Base-by-base conservation (phyloP, 2,113 vertebrate genomes). In the Semnornis frantzii region DNA sequence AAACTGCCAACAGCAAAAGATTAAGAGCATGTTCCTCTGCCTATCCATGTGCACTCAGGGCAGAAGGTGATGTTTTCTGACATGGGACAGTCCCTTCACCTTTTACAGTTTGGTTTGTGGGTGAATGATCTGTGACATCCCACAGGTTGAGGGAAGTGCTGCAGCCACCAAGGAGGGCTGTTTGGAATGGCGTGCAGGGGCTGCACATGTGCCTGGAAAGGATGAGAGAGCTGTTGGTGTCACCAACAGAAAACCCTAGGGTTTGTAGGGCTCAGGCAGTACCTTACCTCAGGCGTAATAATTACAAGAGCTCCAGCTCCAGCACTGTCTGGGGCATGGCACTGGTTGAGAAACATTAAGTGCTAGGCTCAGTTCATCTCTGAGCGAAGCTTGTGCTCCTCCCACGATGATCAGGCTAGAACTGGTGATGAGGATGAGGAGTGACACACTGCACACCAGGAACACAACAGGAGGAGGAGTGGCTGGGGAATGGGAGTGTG, bases 91-190 rank as follows among this genome's bases (percentile, higher is more conserved):
- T 28, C 37, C 42, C 59, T 54, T 19, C 8, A 31, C 21, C 12
- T 48, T 54, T 57, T 54, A 20, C 9, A 5, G 15, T 58, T 46
- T 28, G 46, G 3, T 15, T 79, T 66, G 66, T 33, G 46, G 39
- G 65, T 0, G 0, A 16, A 3, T 30, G 10, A 27, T 28, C 18
- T 0, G 0, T 50, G 60, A 15, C 75, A 52, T 54, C 48, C 44
- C 33, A 4, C 8, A 31, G 37, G 64, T 24, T 31, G 58, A 52
- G 54, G 30, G 34, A 24, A 33, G 25, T 18, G 6, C 37, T 62
- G 52, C 50, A 62, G 6, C 17, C 60, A n/a, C 60, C 25, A 14
- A 15, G 62, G 28, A 66, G 52, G 24, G 30, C 63, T 80, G 4
- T 34, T 37, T 37, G 64, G 50, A 48, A 6, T 39, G 31, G 9